These are phyloP conservation scores for Drosophila pandora DNA, from an alignment of 1,140 invertebrate species.

Conservation along the genomic window DNA sequence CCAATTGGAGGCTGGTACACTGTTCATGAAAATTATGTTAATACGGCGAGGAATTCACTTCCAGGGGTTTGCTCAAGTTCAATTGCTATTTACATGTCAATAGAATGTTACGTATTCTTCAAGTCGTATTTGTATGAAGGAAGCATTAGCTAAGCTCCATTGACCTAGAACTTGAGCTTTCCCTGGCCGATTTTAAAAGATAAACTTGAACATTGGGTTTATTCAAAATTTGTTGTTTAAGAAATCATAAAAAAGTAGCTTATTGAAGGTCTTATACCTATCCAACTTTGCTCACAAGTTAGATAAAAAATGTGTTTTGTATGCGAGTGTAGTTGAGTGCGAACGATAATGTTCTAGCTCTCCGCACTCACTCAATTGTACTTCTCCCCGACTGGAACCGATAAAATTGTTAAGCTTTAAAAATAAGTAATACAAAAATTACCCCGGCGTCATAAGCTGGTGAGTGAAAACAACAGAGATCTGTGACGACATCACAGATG, in stretches of 20 bases:
- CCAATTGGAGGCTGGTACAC: slow-evolving; percentile 46
- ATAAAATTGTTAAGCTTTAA: slow-evolving; percentile 59
- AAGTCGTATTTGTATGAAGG: slow-evolving; percentile 48
- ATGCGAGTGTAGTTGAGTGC: slow-evolving; percentile 23
- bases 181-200: slow-evolving; percentile 27
- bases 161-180: slow-evolving; percentile 75
- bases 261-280: background rate
- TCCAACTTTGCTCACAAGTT: too few species aligned
- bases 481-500: slow-evolving; percentile 27
- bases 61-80: slow-evolving; percentile 56
- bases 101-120: slow-evolving; percentile 32
- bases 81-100: slow-evolving; percentile 47
- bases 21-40: slow-evolving; percentile 47
- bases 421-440: slow-evolving; percentile 56
- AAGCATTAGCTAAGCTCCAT: slow-evolving; percentile 58
- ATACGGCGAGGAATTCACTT: slow-evolving; percentile 40
- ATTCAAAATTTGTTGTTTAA: background rate
- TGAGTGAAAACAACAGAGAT: slow-evolving; percentile 9
- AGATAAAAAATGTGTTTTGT: background rate
- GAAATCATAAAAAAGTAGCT: background rate
- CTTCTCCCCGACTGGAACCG: slow-evolving; percentile 15
- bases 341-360: slow-evolving; percentile 6
- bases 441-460: slow-evolving; percentile 36
- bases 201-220: slow-evolving; percentile 20
- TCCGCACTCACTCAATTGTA: background rate